These are phyloP conservation scores for Dipodomys merriami DNA, from an alignment of 2,113 vertebrate species.

Conservation along the genomic window DNA sequence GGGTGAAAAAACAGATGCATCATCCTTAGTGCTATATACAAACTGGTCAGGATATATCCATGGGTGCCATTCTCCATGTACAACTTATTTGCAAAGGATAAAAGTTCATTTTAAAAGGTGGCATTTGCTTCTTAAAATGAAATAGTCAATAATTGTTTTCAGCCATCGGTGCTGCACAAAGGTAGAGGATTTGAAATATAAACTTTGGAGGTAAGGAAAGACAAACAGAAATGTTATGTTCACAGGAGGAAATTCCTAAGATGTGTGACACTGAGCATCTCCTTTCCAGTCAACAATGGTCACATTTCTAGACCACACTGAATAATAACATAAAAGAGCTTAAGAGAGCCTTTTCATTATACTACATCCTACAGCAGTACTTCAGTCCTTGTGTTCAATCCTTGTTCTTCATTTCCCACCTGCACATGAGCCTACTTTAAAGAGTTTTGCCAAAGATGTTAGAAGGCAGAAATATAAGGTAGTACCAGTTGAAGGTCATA, in stretches of 20 bases:
- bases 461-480: slow-evolving; percentile 12
- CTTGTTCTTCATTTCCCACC: background rate
- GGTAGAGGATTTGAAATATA: slow-evolving; percentile 9
- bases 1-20: slow-evolving; percentile 10
- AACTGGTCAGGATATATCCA: background rate
- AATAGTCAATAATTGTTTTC: background rate
- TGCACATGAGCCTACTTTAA: background rate
- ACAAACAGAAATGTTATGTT: slow-evolving; percentile 44
- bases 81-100: slow-evolving; percentile 9
- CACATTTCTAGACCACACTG: background rate
- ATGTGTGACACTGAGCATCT: background rate
- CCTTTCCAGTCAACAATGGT: background rate
- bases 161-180: background rate
- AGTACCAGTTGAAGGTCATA: background rate
- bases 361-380: background rate
- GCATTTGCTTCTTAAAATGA: slow-evolving; percentile 30
- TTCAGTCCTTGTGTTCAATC: background rate
- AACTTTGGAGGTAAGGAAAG: background rate
- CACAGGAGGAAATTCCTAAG: background rate
- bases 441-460: background rate
- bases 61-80: slow-evolving; percentile 1
- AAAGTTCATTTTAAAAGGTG: slow-evolving; percentile 55
- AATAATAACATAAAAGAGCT: background rate
- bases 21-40: background rate
- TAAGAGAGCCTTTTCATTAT: background rate